Conservation (phyloP, 2,888 invertebrate genomes). For the Epiblema foenella region DNA sequence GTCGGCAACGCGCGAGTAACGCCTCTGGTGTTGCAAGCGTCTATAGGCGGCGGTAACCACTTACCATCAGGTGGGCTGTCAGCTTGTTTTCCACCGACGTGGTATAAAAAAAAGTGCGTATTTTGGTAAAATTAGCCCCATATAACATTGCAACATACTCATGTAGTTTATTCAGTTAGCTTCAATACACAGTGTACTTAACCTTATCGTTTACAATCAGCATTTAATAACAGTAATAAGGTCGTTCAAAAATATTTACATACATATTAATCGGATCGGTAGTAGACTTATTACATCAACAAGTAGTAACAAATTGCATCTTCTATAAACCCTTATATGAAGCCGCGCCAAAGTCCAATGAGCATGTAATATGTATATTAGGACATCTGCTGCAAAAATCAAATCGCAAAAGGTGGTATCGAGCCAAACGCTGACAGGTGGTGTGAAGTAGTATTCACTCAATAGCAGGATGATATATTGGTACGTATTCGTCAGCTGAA, state of each 20-base stretch:
- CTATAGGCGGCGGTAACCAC: too few relatives aligned
- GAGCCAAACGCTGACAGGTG: conserved; percentile 46
- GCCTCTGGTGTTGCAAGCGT: too few relatives aligned
- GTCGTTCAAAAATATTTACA: conserved; percentile 50
- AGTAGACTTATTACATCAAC: conserved; percentile 64
- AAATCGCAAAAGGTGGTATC: conserved; percentile 57
- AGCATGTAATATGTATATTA: conserved; percentile 61
- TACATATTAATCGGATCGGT: conserved; percentile 62
- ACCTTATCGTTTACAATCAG: too few relatives aligned
- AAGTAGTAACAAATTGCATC: conserved; percentile 55
- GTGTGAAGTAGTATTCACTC: conserved; percentile 59
- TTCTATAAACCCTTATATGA: conserved; percentile 64
- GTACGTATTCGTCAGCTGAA: conserved; percentile 60
- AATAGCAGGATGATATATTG: conserved; percentile 64
- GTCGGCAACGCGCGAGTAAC: too few relatives aligned
- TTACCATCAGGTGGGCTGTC: too few relatives aligned
- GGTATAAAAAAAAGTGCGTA: too few relatives aligned
- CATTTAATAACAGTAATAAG: too few relatives aligned
- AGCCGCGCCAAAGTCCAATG: conserved; percentile 68
- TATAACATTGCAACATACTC: too few relatives aligned
- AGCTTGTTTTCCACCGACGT: too few relatives aligned
- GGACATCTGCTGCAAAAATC: conserved; percentile 61
- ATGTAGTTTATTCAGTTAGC: too few relatives aligned
- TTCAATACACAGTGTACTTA: too few relatives aligned
- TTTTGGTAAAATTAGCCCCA: too few relatives aligned